These are phyloP conservation scores for Thaleichthys pacificus DNA, from an alignment of 2,797 vertebrate species.

Conservation along the genomic window DNA sequence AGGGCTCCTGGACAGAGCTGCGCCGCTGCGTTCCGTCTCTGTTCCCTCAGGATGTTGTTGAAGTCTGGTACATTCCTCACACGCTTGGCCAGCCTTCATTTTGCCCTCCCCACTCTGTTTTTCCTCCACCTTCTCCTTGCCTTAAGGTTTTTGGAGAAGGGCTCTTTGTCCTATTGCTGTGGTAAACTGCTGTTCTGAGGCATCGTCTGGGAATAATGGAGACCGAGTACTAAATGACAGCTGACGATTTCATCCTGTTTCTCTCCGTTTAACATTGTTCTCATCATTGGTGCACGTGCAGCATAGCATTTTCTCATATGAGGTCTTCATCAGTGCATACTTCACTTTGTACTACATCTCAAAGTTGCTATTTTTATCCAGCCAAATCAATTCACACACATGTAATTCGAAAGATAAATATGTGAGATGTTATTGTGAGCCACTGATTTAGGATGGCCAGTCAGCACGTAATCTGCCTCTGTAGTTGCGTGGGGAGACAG, in stretches of 20 bases:
- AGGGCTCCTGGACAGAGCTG: constrained; percentile 35
- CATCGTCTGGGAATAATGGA: constrained; percentile 24
- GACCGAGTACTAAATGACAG: constrained; percentile 26
- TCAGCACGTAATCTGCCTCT: neutral
- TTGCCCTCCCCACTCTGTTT: constrained; percentile 17
- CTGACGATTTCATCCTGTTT: constrained; percentile 20
- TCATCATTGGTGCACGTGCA: neutral
- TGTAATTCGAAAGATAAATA: neutral
- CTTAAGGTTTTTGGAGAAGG: constrained; percentile 34
- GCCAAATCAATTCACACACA: neutral
- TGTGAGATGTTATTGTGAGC: neutral
- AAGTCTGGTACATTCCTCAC: constrained; percentile 62
- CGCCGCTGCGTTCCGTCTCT: constrained; percentile 33
- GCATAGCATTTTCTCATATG: neutral
- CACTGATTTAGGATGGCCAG: neutral
- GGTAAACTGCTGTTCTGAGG: constrained; percentile 37
- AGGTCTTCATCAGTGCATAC: neutral
- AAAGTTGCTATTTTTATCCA: too few relatives aligned
- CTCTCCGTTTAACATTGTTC: constrained; percentile 19
- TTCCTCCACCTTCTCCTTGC: constrained; percentile 14
- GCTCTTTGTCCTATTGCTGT: constrained; percentile 49
- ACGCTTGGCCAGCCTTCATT: constrained; percentile 47
- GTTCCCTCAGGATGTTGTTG: constrained; percentile 59
- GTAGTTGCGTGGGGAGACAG: neutral
- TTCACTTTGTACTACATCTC: neutral